Evolutionary conservation across 2,797 vertebrate species (phyloP), one percentile per base, ranked within the genome.

Genomic region (Sebastolobus alascanus): DNA sequence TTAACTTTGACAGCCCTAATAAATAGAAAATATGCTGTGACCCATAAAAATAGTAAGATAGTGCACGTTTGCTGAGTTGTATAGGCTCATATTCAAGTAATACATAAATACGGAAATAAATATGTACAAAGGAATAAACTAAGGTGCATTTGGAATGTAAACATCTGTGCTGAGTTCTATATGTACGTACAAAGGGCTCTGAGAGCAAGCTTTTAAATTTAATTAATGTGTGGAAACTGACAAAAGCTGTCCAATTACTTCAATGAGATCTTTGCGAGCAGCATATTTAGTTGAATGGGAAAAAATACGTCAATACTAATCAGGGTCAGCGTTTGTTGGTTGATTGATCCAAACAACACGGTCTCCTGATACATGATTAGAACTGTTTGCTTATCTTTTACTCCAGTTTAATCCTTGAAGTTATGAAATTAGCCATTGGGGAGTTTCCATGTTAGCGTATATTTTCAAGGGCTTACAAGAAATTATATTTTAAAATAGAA

Each of bases 141-240:
- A 46, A 43, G 40, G 40, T 46, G 43, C 43, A 46, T 14, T 46
- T 46, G 43, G 43, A 46, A 8, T 46, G 16, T 46, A 46, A 16
- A 46, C 43, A 46, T 46, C 43, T 46, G 43, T 46, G 16, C 43
- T 18, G 43, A 46, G 43, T 18, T 46, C 43, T 46, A 46, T 46
- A 46, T 46, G 18, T 46, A 46, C 43, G 6, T 8, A 46, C 16
- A 46, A 55, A 50, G 25, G 55, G n/a, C 43, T 35, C 38, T 73
- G 7, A 79, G 60, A 46, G 59, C 10, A 35, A 56, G 22, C 59
- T 52, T 86, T 78, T 40, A 60, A 33, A 65, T 37, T 58, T 78
- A 77, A 84, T 87, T 55, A 55, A 60, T 63, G 25, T 69, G n/a
- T 60, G 46, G 35, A 83, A 82, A 63, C 22, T 16, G 8, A 68